Conservation (phyloP, 2,888 invertebrate genomes). For the Oxytorus armatus region DNA sequence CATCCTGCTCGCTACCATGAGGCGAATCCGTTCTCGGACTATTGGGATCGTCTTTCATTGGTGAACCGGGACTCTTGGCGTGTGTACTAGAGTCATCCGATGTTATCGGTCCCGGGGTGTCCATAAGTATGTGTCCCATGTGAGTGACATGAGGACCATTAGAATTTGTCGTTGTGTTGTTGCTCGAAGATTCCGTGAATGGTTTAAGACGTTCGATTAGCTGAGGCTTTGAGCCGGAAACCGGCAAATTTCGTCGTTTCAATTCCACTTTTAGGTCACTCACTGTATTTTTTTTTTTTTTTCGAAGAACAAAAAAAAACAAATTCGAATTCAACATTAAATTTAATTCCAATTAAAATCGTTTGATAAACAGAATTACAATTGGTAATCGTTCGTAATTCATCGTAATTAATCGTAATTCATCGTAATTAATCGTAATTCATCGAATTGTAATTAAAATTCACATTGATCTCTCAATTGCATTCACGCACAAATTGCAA, state of each 20-base stretch:
- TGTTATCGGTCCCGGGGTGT: constrained; percentile 82
- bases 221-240: constrained; percentile 98
- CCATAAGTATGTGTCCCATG: constrained; percentile 84
- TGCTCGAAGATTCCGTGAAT: constrained; percentile 85
- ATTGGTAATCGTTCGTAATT: neutral
- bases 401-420: neutral
- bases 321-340: too few relatives aligned
- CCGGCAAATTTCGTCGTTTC: constrained; percentile 96
- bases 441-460: neutral
- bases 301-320: constrained; percentile 49
- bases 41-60: constrained; percentile 81
- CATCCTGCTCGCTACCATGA: constrained; percentile 84
- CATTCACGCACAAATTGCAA: too few relatives aligned
- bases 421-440: neutral
- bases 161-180: constrained; percentile 76
- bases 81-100: constrained; percentile 82
- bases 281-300: too few relatives aligned
- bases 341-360: neutral
- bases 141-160: constrained; percentile 83
- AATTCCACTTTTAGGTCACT: constrained; percentile 97
- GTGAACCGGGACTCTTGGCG: constrained; percentile 79
- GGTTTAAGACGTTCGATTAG: constrained; percentile 95
- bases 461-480: too few relatives aligned
- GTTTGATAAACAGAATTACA: constrained; percentile 2
- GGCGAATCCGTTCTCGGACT: constrained; percentile 82